phyloP scores from a whole-genome alignment of 2,888 invertebrate genomes.

The Alcis repandata region DNA sequence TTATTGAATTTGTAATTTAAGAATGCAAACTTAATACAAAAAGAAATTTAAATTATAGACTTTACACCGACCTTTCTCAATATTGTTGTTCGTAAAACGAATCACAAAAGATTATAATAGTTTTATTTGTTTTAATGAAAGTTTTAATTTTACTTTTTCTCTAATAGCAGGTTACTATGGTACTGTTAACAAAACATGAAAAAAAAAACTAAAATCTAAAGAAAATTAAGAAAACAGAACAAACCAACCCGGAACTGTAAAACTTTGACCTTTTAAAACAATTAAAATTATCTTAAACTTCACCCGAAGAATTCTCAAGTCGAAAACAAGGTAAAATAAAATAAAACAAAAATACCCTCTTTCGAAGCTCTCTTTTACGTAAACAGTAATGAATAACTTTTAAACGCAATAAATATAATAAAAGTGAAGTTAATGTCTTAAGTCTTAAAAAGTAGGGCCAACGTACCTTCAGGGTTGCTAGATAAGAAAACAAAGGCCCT shows the following conservation, averaged over 20 bases:
- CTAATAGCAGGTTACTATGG: too few relatives aligned
- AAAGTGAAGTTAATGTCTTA: conserved; percentile 52
- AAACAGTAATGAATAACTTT: conserved; percentile 36
- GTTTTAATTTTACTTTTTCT: too few relatives aligned
- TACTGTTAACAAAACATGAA: too few relatives aligned
- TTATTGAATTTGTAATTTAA: too few relatives aligned
- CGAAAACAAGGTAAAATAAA: conserved; percentile 9
- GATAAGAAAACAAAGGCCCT: conserved; percentile 71
- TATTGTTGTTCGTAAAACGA: too few relatives aligned
- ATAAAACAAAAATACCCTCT: conserved; percentile 8
- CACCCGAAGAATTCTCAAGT: background rate
- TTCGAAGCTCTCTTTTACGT: conserved; percentile 6
- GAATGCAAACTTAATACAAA: too few relatives aligned
- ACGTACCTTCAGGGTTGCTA: conserved; percentile 77
- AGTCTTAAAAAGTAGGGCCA: conserved; percentile 69
- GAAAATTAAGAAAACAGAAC: background rate
- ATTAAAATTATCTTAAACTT: conserved; percentile 13
- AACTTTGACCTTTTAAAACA: conserved; percentile 13
- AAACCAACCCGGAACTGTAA: background rate
- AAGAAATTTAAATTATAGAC: too few relatives aligned
- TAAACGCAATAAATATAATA: conserved; percentile 40
- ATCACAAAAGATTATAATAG: too few relatives aligned
- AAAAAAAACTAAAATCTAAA: background rate
- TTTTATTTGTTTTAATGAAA: too few relatives aligned
- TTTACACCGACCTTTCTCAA: too few relatives aligned